A percentile compares a stretch with the other conserved stretches of the same genome.
These are phyloP conservation scores for Iguana delicatissima DNA, from an alignment of 2,797 vertebrate genomes.

Conservation along the genomic window DNA sequence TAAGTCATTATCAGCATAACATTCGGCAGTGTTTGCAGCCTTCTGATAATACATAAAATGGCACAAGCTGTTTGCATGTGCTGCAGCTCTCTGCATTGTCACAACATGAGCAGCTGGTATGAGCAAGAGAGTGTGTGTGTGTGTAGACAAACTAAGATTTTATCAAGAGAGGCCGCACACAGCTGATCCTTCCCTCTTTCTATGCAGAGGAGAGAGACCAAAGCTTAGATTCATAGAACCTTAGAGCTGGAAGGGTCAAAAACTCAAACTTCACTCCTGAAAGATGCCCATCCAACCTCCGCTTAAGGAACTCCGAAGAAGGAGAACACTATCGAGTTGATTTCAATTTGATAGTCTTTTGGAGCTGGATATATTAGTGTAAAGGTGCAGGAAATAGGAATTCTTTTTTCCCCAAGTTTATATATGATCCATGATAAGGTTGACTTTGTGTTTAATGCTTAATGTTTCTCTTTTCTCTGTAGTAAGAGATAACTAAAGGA, in stretches of 20 bases:
- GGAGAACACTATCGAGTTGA: no score
- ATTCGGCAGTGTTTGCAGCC: neutral
- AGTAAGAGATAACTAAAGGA: no score
- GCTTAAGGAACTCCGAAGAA: no score
- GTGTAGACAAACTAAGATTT: neutral
- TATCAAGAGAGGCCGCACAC: neutral
- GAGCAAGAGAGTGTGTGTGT: neutral
- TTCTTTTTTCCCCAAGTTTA: no score
- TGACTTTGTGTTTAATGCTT: no score
- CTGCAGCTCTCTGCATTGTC: neutral
- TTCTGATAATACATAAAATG: neutral
- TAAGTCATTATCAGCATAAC: neutral
- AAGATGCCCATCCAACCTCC: neutral
- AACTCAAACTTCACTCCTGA: neutral
- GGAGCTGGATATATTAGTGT: no score
- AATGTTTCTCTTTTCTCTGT: no score
- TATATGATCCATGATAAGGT: no score
- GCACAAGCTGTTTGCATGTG: neutral
- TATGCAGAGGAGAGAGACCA: neutral
- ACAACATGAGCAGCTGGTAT: neutral
- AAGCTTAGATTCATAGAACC: no score
- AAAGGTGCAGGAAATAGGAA: no score
- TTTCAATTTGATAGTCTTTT: no score
- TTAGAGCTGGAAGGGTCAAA: no score
- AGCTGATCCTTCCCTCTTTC: constrained; percentile 2